Base-by-base conservation (phyloP, 2,888 invertebrate species). In the Melieria omissa region DNA sequence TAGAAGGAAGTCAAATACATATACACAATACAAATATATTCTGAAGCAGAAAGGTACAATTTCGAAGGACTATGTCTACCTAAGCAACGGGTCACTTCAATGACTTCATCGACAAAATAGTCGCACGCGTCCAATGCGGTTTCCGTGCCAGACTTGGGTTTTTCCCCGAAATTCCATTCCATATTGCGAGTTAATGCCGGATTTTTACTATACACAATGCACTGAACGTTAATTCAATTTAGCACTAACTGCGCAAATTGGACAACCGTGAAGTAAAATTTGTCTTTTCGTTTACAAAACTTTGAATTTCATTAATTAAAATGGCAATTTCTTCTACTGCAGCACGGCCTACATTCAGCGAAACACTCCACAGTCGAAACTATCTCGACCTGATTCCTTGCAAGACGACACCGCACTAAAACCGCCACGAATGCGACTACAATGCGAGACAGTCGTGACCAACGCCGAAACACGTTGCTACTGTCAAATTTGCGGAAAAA, bases 41-140 rank as follows among this genome's bases (percentile, higher is more conserved):
- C 29, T 29, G 29, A 29, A 3, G 29, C 29, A 29, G 29, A 29
- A 29, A 29, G 29, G 29, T 29, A 29, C 29, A 29, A 2, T 29
- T 29, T 29, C 29, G 29, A 29, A 29, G 29, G 29, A 49, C 49
- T 49, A 49, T 49, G 49, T 86, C 84, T 88, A 88, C 89, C 89
- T 84, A 87, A 80, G 77, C 85, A 82, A 73, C 82, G 80, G 86
- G 89, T 89, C 12, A 89, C 89, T 79, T 90, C 89, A 71, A 88
- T 87, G 75, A 92, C 89, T 82, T 93, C 93, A 82, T 93, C 92
- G 8, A 89, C 88, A 82, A 93, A 93, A 88, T 93, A 93, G 79
- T 91, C 91, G 73, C 91, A 89, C 54, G 91, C 93, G 76, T 93
- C 93, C 79, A 90, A 90, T 0, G 93, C 93, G 9, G 89, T 86